Evolutionary conservation across 2,888 invertebrate genomes (phyloP).

Genomic region (Gymnosoma rotundatum): DNA sequence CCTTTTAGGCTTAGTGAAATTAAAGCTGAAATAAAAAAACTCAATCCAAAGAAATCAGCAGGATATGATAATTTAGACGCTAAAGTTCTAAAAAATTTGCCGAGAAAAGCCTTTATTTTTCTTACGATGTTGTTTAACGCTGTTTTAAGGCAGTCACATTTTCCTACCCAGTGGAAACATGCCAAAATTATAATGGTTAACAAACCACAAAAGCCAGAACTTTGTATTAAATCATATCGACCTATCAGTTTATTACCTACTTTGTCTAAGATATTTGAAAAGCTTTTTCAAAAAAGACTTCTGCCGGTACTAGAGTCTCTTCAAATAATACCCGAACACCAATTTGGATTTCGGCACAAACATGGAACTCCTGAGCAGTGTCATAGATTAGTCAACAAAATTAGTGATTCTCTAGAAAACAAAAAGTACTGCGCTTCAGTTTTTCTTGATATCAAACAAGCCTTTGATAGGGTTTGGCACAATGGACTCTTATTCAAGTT

Average conservation of each 20-base stretch:
- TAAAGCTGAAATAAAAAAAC: not conserved
- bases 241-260: not conserved
- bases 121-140: not conserved
- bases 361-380: not conserved
- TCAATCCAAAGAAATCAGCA: not conserved
- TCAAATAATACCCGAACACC: too few relatives aligned
- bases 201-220: not conserved
- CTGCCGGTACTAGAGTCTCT: too few relatives aligned
- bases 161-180: conserved; percentile 4
- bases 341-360: too few relatives aligned
- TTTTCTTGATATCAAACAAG: too few relatives aligned
- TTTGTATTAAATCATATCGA: not conserved
- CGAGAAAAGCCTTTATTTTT: too few relatives aligned
- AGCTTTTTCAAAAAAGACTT: conserved; percentile 6
- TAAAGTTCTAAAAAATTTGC: too few relatives aligned
- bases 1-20: not conserved
- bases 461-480: too few relatives aligned
- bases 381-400: too few relatives aligned
- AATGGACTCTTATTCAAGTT: too few relatives aligned
- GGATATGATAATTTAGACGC: too few relatives aligned
- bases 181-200: not conserved
- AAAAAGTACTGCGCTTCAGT: too few relatives aligned
- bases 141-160: conserved; percentile 8
- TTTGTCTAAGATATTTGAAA: conserved; percentile 3
- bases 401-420: too few relatives aligned